phyloP scores from a whole-genome alignment of 1,140 invertebrate genomes.

The Propsilocerus akamusi region DNA sequence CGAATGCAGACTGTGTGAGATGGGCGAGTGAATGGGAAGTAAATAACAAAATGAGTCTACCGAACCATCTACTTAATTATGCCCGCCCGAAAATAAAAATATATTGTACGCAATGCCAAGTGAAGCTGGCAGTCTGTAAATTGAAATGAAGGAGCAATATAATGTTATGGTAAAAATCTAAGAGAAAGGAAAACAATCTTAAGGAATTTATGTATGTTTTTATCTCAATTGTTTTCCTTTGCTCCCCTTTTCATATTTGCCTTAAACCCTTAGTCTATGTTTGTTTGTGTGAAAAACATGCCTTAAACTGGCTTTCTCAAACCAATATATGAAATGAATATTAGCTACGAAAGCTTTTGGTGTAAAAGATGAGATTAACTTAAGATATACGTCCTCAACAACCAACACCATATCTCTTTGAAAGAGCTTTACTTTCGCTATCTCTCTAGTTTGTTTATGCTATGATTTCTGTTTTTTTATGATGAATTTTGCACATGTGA shows the following conservation, averaged over 20 bases:
- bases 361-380: too few relatives aligned
- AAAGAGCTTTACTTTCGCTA: too few relatives aligned
- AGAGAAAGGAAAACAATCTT: neutral
- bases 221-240: conserved; percentile 2
- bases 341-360: too few relatives aligned
- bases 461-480: too few relatives aligned
- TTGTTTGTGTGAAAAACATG: neutral
- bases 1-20: too few relatives aligned
- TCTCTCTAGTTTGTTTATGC: too few relatives aligned
- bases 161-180: neutral
- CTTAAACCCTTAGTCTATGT: neutral
- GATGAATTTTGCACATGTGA: too few relatives aligned
- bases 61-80: conserved; percentile 3
- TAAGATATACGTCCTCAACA: too few relatives aligned
- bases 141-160: neutral
- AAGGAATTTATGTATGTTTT: conserved; percentile 3
- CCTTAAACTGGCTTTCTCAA: neutral
- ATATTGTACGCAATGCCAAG: neutral
- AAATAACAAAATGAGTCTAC: too few relatives aligned
- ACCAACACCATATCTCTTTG: too few relatives aligned
- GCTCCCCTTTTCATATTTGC: neutral
- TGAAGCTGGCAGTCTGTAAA: neutral
- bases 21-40: too few relatives aligned
- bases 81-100: neutral
- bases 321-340: neutral